phyloP scores from a whole-genome alignment of 2,888 invertebrate species.

The Mactromeris polynyma region DNA sequence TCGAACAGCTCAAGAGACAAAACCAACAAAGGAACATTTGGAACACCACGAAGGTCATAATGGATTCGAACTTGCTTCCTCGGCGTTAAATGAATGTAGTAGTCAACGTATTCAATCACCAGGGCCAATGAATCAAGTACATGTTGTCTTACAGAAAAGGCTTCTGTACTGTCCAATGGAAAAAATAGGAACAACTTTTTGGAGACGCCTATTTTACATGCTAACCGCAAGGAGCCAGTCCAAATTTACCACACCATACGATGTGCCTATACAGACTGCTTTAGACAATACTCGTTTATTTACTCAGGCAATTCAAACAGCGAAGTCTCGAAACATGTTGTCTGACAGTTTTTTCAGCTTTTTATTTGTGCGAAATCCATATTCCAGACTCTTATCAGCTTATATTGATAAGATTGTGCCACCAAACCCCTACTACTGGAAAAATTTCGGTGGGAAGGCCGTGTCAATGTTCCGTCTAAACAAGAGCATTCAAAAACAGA shows the following conservation, averaged over 20 bases:
- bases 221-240: neutral
- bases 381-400: slow-evolving; percentile 55
- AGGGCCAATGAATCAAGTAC: slow-evolving; percentile 21
- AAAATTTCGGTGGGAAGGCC: slow-evolving; percentile 49
- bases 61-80: slow-evolving; percentile 35
- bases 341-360: slow-evolving; percentile 53
- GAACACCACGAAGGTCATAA: slow-evolving; percentile 44
- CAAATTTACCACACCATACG: slow-evolving; percentile 45
- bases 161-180: slow-evolving; percentile 60
- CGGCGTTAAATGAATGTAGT: neutral
- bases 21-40: neutral
- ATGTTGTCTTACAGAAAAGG: slow-evolving; percentile 22
- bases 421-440: slow-evolving; percentile 64
- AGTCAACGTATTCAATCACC: neutral
- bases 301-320: slow-evolving; percentile 23
- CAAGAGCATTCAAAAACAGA: neutral
- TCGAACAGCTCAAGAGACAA: neutral
- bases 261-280: slow-evolving; percentile 51
- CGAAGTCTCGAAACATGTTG: neutral
- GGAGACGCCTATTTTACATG: slow-evolving; percentile 59
- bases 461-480: slow-evolving; percentile 36
- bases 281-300: slow-evolving; percentile 28
- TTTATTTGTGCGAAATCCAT: slow-evolving; percentile 60
- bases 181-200: slow-evolving; percentile 61
- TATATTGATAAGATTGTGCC: slow-evolving; percentile 63